Evolutionary conservation across 2,797 vertebrate genomes (phyloP).

Genomic region (Vespertilio murinus): DNA sequence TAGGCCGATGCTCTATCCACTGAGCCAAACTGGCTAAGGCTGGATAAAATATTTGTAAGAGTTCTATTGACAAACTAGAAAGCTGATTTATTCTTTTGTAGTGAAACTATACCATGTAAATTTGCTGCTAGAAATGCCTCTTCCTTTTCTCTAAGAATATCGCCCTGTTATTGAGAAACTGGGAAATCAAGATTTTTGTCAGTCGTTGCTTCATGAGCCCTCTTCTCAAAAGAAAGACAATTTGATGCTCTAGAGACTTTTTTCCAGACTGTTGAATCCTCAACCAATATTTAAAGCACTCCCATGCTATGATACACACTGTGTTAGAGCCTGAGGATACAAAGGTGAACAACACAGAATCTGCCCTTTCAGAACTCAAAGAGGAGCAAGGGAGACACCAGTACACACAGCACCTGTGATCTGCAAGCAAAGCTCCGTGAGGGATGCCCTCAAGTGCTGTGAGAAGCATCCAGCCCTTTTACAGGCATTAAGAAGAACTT

Average conservation of each 20-base stretch:
- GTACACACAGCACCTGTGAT: background rate
- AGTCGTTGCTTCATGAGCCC: background rate
- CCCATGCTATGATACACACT: background rate
- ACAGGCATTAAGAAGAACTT: background rate
- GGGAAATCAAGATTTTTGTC: conserved; percentile 10
- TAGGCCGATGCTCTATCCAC: too few species aligned
- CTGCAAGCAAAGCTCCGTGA: background rate
- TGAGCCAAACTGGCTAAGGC: too few species aligned
- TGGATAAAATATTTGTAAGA: background rate
- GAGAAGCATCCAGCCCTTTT: background rate
- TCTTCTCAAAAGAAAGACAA: conserved; percentile 23
- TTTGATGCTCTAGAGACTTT: background rate
- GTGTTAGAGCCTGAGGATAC: background rate
- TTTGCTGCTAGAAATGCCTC: background rate
- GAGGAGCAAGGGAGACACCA: background rate
- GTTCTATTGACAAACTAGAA: background rate
- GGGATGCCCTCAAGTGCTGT: background rate
- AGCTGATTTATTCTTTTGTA: background rate
- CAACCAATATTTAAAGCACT: background rate
- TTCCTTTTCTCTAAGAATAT: conserved; percentile 6
- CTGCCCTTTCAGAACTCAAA: conserved; percentile 31
- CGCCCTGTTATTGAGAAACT: background rate
- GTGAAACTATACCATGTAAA: background rate
- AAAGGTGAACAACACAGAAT: background rate
- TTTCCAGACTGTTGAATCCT: background rate